These are phyloP conservation scores for Drosophila pseudoananassae DNA, from an alignment of 1,140 invertebrate genomes.

Conservation along the genomic window DNA sequence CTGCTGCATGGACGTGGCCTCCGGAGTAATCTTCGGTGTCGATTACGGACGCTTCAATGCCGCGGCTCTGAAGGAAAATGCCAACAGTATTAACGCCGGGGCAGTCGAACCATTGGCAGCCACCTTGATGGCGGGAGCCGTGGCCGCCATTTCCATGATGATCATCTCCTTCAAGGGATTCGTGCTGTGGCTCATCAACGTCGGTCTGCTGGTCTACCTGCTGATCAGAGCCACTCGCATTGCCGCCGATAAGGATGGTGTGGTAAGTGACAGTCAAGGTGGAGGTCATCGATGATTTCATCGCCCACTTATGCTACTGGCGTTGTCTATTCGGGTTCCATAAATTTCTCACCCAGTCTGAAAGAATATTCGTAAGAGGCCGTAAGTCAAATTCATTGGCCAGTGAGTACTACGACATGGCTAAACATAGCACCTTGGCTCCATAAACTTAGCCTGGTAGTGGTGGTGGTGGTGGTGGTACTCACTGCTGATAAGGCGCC, in stretches of 20 bases:
- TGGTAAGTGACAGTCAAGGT: conserved; percentile 58
- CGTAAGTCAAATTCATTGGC: conserved; percentile 20
- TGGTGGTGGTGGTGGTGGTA: conserved; percentile 12
- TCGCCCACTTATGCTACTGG: conserved; percentile 28
- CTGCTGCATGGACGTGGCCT: conserved; percentile 72
- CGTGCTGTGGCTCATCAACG: conserved; percentile 76
- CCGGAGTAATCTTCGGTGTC: conserved; percentile 77
- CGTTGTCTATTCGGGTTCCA: conserved; percentile 30
- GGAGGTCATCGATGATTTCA: conserved; percentile 48
- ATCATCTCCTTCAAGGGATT: conserved; percentile 81
- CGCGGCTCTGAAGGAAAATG: conserved; percentile 43
- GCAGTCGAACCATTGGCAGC: conserved; percentile 37
- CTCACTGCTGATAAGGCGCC: conserved; percentile 27
- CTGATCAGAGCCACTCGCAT: conserved; percentile 54
- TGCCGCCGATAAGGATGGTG: conserved; percentile 59
- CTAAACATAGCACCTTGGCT: conserved; percentile 37
- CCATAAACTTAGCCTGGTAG: conserved; percentile 16
- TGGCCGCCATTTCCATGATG: conserved; percentile 76
- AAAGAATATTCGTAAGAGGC: conserved; percentile 47
- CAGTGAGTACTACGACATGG: conserved; percentile 32
- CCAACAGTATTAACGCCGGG: conserved; percentile 47
- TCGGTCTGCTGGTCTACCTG: conserved; percentile 59
- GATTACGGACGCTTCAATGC: conserved; percentile 65
- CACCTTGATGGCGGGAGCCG: conserved; percentile 58
- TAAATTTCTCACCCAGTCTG: conserved; percentile 26